A percentile compares a stretch with the other conserved stretches of the same genome.
Evolutionary conservation across 37 sponge, comb jelly and placozoan species (phyloP).

Genomic region (Beroe forskalii): DNA sequence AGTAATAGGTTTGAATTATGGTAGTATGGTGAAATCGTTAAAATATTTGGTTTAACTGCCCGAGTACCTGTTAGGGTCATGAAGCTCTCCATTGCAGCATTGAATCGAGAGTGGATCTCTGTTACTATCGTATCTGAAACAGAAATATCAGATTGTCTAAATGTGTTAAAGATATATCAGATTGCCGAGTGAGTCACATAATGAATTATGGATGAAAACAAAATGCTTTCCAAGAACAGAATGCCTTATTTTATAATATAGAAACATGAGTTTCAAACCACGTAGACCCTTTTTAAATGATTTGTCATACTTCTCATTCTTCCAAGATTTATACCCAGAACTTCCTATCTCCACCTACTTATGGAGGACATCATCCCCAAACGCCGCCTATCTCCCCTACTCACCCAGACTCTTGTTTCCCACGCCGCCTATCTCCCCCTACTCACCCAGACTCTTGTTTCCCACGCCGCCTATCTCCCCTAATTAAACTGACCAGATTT

Average conservation of each 20-base stretch:
- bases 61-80: constrained; percentile 36
- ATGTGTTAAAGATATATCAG: too few species aligned
- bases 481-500: not conserved
- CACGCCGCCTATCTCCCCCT: not conserved
- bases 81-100: constrained; percentile 66
- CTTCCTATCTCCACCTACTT: not conserved
- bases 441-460: constrained; percentile 40
- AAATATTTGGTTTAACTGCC: too few species aligned
- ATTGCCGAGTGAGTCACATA: too few species aligned
- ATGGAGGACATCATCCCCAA: not conserved
- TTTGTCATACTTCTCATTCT: not conserved
- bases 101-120: constrained; percentile 70
- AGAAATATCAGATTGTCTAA: not conserved
- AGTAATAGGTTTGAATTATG: too few species aligned
- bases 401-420: not conserved
- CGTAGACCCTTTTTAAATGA: too few species aligned
- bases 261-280: too few species aligned
- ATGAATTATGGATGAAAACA: too few species aligned
- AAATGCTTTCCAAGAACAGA: too few species aligned
- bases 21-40: too few species aligned
- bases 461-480: constrained; percentile 22
- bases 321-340: not conserved
- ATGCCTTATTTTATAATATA: too few species aligned
- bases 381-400: constrained; percentile 18
- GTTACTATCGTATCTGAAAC: constrained; percentile 65